Percentiles rank a stretch among this genome's conserved stretches.
Evolutionary conservation across 2,113 vertebrate species (phyloP).

Genomic region (Puffinus mauretanicus): DNA sequence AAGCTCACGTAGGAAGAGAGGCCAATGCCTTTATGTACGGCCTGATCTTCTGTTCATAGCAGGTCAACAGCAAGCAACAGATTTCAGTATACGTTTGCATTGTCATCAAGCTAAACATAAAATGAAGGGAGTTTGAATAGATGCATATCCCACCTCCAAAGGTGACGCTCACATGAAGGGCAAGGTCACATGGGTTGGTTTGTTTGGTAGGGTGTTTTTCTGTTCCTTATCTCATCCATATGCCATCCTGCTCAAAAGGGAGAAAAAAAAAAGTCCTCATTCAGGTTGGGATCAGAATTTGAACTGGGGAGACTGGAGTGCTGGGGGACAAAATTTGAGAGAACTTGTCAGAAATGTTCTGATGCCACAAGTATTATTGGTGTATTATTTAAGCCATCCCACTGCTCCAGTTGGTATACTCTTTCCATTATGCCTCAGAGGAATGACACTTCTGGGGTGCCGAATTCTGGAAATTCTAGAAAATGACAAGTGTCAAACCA

Average conservation of each 20-base stretch:
- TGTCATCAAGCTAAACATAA: not conserved
- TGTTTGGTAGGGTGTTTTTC: not conserved
- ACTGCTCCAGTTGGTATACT: not conserved
- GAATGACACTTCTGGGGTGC: not conserved
- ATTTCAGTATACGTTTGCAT: not conserved
- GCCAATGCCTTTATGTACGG: not conserved
- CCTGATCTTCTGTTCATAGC: not conserved
- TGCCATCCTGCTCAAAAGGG: not conserved
- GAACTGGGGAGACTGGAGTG: not conserved
- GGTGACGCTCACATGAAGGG: not conserved
- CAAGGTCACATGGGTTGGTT: not conserved
- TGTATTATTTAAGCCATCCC: not conserved
- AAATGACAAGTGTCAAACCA: not conserved
- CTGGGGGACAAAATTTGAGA: not conserved
- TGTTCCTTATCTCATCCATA: not conserved
- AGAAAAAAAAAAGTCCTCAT: fast-evolving
- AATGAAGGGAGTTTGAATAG: not conserved
- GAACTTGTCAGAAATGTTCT: not conserved
- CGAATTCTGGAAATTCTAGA: not conserved
- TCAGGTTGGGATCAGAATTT: not conserved
- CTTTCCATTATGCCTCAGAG: not conserved
- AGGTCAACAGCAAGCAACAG: not conserved
- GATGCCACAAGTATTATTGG: not conserved
- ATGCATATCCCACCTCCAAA: not conserved
- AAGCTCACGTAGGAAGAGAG: not conserved